phyloP scores from a whole-genome alignment of 1,140 invertebrate species.

The Neelides sp. region DNA sequence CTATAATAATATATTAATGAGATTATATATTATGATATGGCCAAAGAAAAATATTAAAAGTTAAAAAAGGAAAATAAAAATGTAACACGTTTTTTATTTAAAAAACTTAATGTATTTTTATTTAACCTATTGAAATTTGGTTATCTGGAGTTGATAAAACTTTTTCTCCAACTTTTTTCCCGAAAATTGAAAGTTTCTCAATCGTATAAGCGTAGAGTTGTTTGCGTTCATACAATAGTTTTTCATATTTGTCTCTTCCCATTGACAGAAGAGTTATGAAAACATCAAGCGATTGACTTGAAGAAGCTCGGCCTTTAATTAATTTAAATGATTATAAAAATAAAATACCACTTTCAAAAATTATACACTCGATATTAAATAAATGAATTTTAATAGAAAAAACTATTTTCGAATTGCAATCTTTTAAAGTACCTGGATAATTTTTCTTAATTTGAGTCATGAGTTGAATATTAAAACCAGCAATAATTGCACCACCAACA shows the following conservation, averaged over 20 bases:
- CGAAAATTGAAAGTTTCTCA: constrained; percentile 35
- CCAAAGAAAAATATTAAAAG: constrained; percentile 12
- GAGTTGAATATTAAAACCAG: constrained; percentile 54
- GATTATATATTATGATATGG: constrained; percentile 8
- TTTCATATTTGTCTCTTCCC: constrained; percentile 53
- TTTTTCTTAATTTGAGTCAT: constrained; percentile 55
- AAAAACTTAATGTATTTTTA: constrained; percentile 8
- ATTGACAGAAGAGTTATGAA: constrained; percentile 68
- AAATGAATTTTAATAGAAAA: not conserved
- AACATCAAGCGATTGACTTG: constrained; percentile 58
- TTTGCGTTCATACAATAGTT: constrained; percentile 50
- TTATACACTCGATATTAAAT: not conserved
- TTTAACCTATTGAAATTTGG: constrained; percentile 62
- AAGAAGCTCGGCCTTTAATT: constrained; percentile 53
- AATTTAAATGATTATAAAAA: constrained; percentile 10
- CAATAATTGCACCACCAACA: constrained; percentile 71
- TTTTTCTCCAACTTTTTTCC: constrained; percentile 43
- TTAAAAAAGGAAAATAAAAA: not conserved
- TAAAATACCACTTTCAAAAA: constrained; percentile 2
- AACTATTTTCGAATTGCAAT: not conserved
- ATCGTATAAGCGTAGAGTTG: constrained; percentile 53
- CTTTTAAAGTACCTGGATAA: constrained; percentile 51
- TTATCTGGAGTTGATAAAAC: constrained; percentile 55
- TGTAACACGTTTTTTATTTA: not conserved
- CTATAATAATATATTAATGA: constrained; percentile 30